Evolutionary conservation across 1,140 invertebrate species (phyloP).

Genomic region (Drosophila trapezifrons): DNA sequence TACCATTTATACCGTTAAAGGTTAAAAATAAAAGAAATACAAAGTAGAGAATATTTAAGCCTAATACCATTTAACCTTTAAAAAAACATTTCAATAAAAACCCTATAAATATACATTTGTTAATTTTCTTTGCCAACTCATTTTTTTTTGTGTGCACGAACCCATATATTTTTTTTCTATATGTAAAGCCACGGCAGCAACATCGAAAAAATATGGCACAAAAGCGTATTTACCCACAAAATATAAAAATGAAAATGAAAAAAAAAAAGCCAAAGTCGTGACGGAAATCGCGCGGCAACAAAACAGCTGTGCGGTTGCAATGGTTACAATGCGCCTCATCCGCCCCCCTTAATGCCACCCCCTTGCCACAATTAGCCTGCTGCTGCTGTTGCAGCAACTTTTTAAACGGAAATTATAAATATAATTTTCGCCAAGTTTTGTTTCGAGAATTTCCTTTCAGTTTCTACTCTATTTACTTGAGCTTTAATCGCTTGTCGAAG

Average conservation of each 20-base stretch:
- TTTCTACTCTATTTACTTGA: slow-evolving; percentile 44
- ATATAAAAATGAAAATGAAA: slow-evolving; percentile 22
- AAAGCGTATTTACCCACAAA: slow-evolving; percentile 58
- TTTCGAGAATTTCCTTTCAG: slow-evolving; percentile 59
- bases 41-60: too few relatives aligned
- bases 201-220: slow-evolving; percentile 56
- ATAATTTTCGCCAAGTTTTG: slow-evolving; percentile 40
- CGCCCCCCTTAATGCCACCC: slow-evolving; percentile 1
- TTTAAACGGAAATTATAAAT: slow-evolving; percentile 76
- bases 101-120: too few relatives aligned
- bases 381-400: slow-evolving; percentile 14
- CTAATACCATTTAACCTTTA: too few relatives aligned
- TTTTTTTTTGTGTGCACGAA: slow-evolving; percentile 3
- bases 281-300: slow-evolving; percentile 70
- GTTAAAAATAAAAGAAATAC: too few relatives aligned
- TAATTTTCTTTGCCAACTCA: too few relatives aligned
- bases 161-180: slow-evolving; percentile 25
- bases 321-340: slow-evolving; percentile 7
- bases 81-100: too few relatives aligned
- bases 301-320: slow-evolving; percentile 70
- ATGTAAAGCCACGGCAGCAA: slow-evolving; percentile 44
- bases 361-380: neutral
- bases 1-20: neutral
- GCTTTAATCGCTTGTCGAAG: slow-evolving; percentile 59
- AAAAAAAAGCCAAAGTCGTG: slow-evolving; percentile 53